Evolutionary conservation across 1,140 invertebrate species (phyloP).

Genomic region (Musca domestica): DNA sequence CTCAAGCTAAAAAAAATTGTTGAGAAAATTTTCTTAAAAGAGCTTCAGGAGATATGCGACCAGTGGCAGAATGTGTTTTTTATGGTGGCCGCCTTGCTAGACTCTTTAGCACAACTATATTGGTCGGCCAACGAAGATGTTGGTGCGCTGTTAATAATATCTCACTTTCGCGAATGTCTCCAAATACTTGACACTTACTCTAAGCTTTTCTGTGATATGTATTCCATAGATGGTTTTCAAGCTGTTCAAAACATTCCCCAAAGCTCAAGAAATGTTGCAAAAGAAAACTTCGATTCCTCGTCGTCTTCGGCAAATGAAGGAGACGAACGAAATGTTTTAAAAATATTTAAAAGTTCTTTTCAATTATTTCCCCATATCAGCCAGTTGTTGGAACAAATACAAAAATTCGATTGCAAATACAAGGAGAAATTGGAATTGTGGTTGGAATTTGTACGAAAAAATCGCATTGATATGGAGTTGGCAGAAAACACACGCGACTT

Average conservation of each 20-base stretch:
- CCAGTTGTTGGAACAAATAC: constrained; percentile 44
- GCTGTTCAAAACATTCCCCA: too few relatives aligned
- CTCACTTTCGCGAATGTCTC: constrained; percentile 70
- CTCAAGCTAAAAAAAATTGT: constrained; percentile 25
- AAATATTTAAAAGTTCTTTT: constrained; percentile 47
- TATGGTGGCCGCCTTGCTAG: constrained; percentile 66
- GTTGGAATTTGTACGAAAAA: constrained; percentile 40
- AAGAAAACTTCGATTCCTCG: constrained; percentile 25
- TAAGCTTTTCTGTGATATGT: constrained; percentile 70
- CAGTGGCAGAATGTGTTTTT: constrained; percentile 70
- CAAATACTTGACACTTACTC: constrained; percentile 73
- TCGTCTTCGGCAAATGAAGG: not conserved
- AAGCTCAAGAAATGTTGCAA: constrained; percentile 30
- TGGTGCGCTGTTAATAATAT: constrained; percentile 66
- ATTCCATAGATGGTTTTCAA: constrained; percentile 61
- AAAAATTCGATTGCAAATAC: constrained; percentile 37
- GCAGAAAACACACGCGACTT: constrained; percentile 50
- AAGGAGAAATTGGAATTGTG: constrained; percentile 41
- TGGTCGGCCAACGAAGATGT: constrained; percentile 63
- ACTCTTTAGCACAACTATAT: constrained; percentile 65
- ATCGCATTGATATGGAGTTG: constrained; percentile 47
- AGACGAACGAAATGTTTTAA: constrained; percentile 31
- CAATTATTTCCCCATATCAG: constrained; percentile 42
- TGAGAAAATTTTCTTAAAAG: constrained; percentile 17
- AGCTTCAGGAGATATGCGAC: constrained; percentile 41